A percentile compares a stretch with the other conserved stretches of the same genome.
These are phyloP conservation scores for Cygnus buccinator DNA, from an alignment of 2,113 vertebrate genomes.

Conservation along the genomic window DNA sequence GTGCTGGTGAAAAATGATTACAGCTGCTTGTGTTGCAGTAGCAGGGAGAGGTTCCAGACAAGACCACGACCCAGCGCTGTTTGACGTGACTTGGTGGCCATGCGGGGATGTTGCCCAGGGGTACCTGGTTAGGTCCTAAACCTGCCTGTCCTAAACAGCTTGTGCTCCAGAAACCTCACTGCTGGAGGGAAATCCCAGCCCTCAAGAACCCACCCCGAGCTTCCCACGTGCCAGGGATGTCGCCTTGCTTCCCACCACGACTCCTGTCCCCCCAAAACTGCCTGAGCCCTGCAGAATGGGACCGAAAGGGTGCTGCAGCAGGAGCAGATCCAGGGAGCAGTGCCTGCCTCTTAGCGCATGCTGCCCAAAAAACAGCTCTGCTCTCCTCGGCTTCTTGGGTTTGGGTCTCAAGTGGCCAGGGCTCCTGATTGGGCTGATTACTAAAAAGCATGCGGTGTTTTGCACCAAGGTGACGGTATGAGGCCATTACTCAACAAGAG, in stretches of 20 bases:
- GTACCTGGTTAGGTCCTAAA: neutral
- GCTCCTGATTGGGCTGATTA: neutral
- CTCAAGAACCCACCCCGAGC: neutral
- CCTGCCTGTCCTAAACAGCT: neutral
- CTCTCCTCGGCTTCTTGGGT: neutral
- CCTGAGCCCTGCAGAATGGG: neutral
- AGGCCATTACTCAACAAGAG: constrained; percentile 41
- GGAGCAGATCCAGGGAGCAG: neutral
- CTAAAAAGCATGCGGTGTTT: neutral
- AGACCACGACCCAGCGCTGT: neutral
- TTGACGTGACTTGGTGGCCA: accelerated
- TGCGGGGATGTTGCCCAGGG: neutral
- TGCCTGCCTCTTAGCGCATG: accelerated
- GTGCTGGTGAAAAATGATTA: neutral
- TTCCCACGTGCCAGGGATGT: accelerated
- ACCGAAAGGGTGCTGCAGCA: neutral
- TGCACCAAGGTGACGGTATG: neutral
- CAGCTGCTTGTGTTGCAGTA: neutral
- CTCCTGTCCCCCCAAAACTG: neutral
- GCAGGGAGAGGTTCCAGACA: neutral
- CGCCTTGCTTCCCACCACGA: accelerated
- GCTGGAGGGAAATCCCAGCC: neutral
- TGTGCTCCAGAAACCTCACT: neutral
- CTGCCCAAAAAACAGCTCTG: neutral
- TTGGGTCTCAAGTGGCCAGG: neutral